phyloP scores from a whole-genome alignment of 2,888 invertebrate genomes.

The Incurvaria masculella region DNA sequence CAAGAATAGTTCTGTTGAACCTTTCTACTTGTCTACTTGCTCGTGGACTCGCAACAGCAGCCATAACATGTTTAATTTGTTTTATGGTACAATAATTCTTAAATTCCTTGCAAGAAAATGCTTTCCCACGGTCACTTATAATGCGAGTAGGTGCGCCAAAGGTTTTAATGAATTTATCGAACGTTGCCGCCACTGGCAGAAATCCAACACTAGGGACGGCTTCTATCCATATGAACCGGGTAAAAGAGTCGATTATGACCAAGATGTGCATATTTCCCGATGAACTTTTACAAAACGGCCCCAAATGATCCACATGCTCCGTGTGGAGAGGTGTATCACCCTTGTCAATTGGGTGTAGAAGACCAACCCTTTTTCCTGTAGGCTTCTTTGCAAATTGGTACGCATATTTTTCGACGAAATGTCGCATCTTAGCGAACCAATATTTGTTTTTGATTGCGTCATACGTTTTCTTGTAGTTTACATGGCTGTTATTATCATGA shows the following conservation, averaged over 20 bases:
- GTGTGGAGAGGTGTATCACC: conserved; percentile 14
- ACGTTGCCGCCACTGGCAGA: no score
- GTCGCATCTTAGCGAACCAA: conserved; percentile 12
- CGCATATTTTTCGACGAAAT: no score
- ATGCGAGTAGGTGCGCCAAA: conserved; percentile 6
- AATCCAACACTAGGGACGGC: background rate
- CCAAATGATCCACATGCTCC: conserved; percentile 16
- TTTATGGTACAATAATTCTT: conserved; percentile 4
- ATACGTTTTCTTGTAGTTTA: conserved; percentile 11
- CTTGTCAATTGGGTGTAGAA: conserved; percentile 15
- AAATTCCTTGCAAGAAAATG: conserved; percentile 4
- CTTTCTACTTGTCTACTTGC: conserved; percentile 1
- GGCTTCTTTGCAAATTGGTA: background rate
- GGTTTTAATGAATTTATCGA: no score
- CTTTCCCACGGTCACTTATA: conserved; percentile 4
- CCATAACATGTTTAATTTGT: conserved; percentile 8
- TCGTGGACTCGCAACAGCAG: conserved; percentile 7
- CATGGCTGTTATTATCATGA: conserved; percentile 22
- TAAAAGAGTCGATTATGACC: conserved; percentile 9
- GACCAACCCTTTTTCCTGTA: conserved; percentile 3
- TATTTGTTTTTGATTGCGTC: conserved; percentile 5
- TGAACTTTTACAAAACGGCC: conserved; percentile 15
- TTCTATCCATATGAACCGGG: background rate
- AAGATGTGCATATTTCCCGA: conserved; percentile 11
- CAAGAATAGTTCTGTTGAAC: conserved; percentile 4